Conservation (phyloP, 2,888 invertebrate species). For the Seira sanloemensis region DNA sequence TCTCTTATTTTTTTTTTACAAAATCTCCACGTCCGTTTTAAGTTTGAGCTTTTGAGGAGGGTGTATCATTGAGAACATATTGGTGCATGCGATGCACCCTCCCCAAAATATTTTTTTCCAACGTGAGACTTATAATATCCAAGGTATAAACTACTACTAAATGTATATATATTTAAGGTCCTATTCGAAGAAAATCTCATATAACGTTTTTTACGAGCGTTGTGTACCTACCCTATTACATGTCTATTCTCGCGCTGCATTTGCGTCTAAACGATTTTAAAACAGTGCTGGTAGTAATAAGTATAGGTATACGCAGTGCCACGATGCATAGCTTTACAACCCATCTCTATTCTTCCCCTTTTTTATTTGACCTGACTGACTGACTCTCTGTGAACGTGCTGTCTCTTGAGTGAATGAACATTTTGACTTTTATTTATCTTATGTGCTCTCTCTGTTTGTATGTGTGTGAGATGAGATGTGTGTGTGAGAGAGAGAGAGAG, state of each 20-base stretch:
- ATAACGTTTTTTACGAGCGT: background rate
- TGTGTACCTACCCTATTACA: background rate
- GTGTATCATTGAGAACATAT: too few species aligned
- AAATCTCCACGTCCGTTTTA: too few species aligned
- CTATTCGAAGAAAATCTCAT: too few species aligned
- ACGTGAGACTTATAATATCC: too few species aligned
- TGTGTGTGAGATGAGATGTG: too few species aligned
- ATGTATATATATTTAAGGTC: too few species aligned
- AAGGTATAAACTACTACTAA: too few species aligned
- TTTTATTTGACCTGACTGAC: slow-evolving; percentile 14
- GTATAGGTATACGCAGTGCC: background rate
- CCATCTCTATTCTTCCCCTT: background rate
- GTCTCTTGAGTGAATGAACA: slow-evolving; percentile 31
- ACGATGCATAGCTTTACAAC: background rate
- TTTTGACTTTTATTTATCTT: slow-evolving; percentile 51
- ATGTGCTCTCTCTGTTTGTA: background rate
- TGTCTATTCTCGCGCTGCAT: too few species aligned
- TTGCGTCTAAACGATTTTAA: background rate
- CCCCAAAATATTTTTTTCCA: too few species aligned
- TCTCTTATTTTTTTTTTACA: too few species aligned
- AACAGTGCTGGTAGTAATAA: background rate
- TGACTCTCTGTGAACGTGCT: slow-evolving; percentile 12
- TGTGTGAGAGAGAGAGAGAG: background rate
- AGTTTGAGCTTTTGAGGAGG: too few species aligned
- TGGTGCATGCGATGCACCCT: too few species aligned